Percentiles rank a stretch among this genome's conserved stretches.
Conservation (phyloP, 2,888 invertebrate genomes). For the Beris chalybata region DNA sequence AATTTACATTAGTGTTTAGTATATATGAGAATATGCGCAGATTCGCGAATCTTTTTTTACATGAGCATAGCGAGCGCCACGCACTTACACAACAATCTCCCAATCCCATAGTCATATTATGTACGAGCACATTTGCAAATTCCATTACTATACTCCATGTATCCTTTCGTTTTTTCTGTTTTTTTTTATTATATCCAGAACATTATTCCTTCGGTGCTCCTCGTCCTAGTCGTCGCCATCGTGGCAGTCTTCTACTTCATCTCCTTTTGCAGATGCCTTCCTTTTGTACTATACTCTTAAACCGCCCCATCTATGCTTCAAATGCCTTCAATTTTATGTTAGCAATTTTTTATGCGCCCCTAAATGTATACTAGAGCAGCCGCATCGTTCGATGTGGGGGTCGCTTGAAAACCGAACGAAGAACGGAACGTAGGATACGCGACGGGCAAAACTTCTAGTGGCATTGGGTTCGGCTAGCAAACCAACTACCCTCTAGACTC, state of each 20-base stretch:
- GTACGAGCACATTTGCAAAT: slow-evolving; percentile 1
- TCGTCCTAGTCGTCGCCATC: background rate
- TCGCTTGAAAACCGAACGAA: background rate
- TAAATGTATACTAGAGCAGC: background rate
- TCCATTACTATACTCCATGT: slow-evolving; percentile 2
- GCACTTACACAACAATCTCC: slow-evolving; percentile 10
- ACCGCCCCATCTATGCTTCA: background rate
- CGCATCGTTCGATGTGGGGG: background rate
- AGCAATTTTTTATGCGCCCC: slow-evolving; percentile 12
- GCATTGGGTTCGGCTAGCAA: background rate
- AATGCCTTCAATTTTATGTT: slow-evolving; percentile 23
- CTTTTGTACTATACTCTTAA: background rate
- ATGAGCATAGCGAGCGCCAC: background rate
- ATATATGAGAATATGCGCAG: slow-evolving; percentile 34
- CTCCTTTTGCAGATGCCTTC: background rate
- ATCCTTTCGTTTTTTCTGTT: slow-evolving; percentile 8
- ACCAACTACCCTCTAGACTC: background rate
- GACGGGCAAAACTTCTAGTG: background rate
- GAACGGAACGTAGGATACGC: background rate
- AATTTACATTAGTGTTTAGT: slow-evolving; percentile 34
- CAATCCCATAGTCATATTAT: slow-evolving; percentile 12
- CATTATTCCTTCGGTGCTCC: slow-evolving; percentile 4
- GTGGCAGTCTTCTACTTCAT: slow-evolving; percentile 5
- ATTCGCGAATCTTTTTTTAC: slow-evolving; percentile 26
- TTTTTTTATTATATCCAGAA: slow-evolving; percentile 10